Conservation (phyloP, 2,113 vertebrate species). For the Eupsittula cactorum region DNA sequence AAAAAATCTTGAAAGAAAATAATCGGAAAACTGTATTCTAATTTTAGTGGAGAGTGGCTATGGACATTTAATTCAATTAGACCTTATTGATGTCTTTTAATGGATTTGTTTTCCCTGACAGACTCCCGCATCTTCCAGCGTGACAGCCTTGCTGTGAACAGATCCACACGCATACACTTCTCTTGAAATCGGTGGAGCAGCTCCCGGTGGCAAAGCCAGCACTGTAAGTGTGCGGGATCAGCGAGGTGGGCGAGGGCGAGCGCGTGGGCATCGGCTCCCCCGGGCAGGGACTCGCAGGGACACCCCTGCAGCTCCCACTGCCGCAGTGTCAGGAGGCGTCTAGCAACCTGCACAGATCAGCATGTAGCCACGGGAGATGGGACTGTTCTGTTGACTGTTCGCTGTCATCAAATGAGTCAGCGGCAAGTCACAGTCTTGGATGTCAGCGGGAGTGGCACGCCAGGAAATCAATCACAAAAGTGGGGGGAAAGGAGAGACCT, state of each 20-base stretch:
- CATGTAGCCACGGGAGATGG: not conserved
- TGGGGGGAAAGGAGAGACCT: rapidly evolving
- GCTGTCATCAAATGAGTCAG: slow-evolving; percentile 43
- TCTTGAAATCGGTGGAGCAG: not conserved
- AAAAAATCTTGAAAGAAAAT: not conserved
- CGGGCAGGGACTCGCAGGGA: not conserved
- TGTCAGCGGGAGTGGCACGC: not conserved
- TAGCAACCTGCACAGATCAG: not conserved
- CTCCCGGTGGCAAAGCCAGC: not conserved
- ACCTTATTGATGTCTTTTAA: not conserved
- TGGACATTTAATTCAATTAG: not conserved
- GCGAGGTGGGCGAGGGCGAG: not conserved
- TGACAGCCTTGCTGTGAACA: not conserved
- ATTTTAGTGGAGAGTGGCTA: not conserved
- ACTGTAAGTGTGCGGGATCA: not conserved
- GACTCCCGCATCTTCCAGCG: not conserved
- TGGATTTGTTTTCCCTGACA: slow-evolving; percentile 12
- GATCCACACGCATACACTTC: rapidly evolving
- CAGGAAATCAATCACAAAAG: not conserved
- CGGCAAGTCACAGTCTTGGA: not conserved
- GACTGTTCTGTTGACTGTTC: not conserved
- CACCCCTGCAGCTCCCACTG: not conserved
- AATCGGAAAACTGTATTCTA: not conserved
- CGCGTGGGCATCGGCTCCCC: not conserved
- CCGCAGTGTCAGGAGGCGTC: not conserved